Conservation (phyloP, 1,140 invertebrate genomes). For the Saccostrea cuccullata region DNA sequence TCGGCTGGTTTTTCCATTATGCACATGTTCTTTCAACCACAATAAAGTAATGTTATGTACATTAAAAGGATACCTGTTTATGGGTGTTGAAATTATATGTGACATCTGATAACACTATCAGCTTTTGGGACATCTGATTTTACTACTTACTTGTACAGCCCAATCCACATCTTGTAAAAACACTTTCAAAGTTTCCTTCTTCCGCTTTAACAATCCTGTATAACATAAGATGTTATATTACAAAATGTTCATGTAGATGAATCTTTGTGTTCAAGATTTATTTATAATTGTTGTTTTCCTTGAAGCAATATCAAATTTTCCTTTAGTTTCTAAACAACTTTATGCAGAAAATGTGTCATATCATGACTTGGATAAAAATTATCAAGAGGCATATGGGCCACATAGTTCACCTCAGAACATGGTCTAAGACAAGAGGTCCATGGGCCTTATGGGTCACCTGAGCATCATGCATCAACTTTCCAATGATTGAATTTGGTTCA, state of each 20-base stretch:
- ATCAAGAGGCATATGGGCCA: too few relatives aligned
- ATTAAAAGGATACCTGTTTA: too few relatives aligned
- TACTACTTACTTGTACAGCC: not conserved
- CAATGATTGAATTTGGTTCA: too few relatives aligned
- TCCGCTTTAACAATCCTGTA: not conserved
- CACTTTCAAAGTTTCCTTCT: not conserved
- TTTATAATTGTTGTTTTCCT: not conserved
- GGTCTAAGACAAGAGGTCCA: too few relatives aligned
- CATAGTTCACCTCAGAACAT: too few relatives aligned
- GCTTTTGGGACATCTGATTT: too few relatives aligned
- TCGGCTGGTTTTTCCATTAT: not conserved
- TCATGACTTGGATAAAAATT: too few relatives aligned
- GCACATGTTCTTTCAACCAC: not conserved
- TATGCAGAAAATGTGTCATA: not conserved
- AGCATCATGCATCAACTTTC: too few relatives aligned
- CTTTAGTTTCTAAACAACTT: not conserved
- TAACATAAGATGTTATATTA: not conserved
- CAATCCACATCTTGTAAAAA: not conserved
- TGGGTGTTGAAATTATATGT: not conserved
- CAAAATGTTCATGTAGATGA: not conserved
- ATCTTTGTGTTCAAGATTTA: not conserved
- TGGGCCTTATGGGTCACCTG: too few relatives aligned
- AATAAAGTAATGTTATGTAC: not conserved
- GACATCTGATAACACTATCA: too few relatives aligned
- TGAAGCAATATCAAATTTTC: not conserved